A percentile compares a stretch with the other conserved stretches of the same genome.
Conservation (phyloP, 2,888 invertebrate species). For the Orthonevra nobilis region DNA sequence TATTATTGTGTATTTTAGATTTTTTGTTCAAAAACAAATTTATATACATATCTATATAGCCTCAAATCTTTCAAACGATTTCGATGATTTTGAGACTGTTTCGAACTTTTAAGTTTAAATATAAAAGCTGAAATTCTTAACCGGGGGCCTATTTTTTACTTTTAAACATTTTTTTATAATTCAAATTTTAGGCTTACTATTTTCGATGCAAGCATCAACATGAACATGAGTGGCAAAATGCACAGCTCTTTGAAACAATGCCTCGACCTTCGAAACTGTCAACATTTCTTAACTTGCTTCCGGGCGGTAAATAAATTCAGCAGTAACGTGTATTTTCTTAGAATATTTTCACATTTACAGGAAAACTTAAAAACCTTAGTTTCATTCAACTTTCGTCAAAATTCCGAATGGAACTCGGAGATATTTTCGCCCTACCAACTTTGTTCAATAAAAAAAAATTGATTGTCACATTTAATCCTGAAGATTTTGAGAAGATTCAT, state of each 20-base stretch:
- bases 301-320: conserved; percentile 74
- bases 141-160: no score
- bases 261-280: conserved; percentile 70
- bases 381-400: background rate
- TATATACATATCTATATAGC: no score
- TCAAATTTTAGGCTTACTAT: no score
- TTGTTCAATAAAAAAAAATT: conserved; percentile 74
- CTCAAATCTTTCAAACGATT: no score
- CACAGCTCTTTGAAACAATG: conserved; percentile 73
- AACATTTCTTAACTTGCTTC: conserved; percentile 71
- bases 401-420: conserved; percentile 74
- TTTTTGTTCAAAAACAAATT: no score
- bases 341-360: background rate
- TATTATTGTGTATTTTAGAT: no score
- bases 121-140: no score
- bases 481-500: conserved; percentile 80
- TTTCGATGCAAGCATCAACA: background rate
- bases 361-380: conserved; percentile 15
- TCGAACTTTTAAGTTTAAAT: no score
- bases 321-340: no score
- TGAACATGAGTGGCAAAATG: conserved; percentile 73
- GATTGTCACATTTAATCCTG: conserved; percentile 80
- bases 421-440: conserved; percentile 78
- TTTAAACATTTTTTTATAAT: no score
- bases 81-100: no score